These are phyloP conservation scores for Eledona agricola DNA, from an alignment of 2,888 invertebrate genomes.

Conservation along the genomic window DNA sequence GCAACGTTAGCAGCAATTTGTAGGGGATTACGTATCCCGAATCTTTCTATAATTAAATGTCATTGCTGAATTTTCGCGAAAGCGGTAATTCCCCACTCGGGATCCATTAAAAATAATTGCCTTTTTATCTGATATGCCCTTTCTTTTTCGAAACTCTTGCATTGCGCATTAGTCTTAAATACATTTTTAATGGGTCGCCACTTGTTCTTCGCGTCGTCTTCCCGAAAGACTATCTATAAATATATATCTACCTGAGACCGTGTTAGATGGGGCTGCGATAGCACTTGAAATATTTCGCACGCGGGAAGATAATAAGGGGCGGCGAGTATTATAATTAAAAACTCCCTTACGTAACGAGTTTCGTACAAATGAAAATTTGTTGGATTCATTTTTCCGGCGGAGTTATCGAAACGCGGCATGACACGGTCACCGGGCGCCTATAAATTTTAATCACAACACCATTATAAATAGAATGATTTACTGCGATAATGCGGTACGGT, in stretches of 20 bases:
- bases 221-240: too few species aligned
- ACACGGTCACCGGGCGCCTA: constrained; percentile 10
- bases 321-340: constrained; percentile 24
- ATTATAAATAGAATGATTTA: constrained; percentile 50
- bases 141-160: constrained; percentile 13
- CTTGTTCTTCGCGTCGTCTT: too few species aligned
- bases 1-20: constrained; percentile 7
- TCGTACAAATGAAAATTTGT: constrained; percentile 41
- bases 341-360: constrained; percentile 13
- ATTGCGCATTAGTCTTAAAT: constrained; percentile 8
- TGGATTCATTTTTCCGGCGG: constrained; percentile 48
- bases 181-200: constrained; percentile 14
- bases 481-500: constrained; percentile 49
- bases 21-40: not conserved
- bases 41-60: constrained; percentile 19
- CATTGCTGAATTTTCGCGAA: constrained; percentile 14
- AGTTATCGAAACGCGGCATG: constrained; percentile 46
- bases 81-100: constrained; percentile 13
- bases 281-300: too few species aligned
- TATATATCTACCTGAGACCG: too few species aligned
- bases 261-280: too few species aligned
- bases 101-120: constrained; percentile 29
- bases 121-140: constrained; percentile 24
- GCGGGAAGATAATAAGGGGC: constrained; percentile 24
- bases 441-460: constrained; percentile 10